phyloP scores from a whole-genome alignment of 2,797 vertebrate genomes.

The Falco peregrinus region DNA sequence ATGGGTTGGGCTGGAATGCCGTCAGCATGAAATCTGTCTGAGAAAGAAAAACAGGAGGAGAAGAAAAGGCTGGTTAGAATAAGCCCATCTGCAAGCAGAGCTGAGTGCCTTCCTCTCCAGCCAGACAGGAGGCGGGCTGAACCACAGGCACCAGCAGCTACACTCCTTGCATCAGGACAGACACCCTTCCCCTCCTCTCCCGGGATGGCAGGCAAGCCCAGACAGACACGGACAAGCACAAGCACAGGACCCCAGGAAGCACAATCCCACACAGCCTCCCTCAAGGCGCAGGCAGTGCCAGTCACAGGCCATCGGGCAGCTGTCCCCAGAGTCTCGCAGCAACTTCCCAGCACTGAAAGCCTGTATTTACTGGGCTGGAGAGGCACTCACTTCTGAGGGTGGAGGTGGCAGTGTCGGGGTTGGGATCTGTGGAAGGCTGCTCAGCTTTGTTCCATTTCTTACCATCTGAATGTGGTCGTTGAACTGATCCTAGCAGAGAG shows the following conservation, averaged over 20 bases:
- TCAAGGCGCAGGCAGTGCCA: accelerated
- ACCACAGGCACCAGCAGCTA: accelerated
- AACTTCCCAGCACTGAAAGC: accelerated
- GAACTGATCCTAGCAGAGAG: constrained; percentile 76
- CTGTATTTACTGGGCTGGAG: neutral
- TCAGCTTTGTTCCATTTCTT: constrained; percentile 79
- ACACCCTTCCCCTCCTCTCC: neutral
- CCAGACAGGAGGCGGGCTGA: accelerated
- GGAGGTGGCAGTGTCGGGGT: constrained; percentile 78
- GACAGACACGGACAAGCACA: no score
- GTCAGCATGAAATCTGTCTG: constrained; percentile 83
- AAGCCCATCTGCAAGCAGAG: neutral
- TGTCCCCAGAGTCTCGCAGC: neutral
- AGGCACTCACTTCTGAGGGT: constrained; percentile 77
- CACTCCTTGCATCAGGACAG: accelerated
- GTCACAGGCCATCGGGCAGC: no score
- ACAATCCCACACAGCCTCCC: neutral
- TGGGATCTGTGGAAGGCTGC: constrained; percentile 80
- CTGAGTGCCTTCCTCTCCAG: accelerated
- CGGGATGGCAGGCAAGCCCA: neutral
- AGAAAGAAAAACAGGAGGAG: constrained; percentile 23
- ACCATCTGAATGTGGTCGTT: constrained; percentile 81
- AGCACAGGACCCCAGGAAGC: neutral
- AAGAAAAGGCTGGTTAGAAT: neutral
- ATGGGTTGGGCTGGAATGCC: constrained; percentile 74